Percentiles rank a stretch among this genome's conserved stretches.
Evolutionary conservation across 2,797 vertebrate genomes (phyloP).

Genomic region (Rhabdophis nuchalis): DNA sequence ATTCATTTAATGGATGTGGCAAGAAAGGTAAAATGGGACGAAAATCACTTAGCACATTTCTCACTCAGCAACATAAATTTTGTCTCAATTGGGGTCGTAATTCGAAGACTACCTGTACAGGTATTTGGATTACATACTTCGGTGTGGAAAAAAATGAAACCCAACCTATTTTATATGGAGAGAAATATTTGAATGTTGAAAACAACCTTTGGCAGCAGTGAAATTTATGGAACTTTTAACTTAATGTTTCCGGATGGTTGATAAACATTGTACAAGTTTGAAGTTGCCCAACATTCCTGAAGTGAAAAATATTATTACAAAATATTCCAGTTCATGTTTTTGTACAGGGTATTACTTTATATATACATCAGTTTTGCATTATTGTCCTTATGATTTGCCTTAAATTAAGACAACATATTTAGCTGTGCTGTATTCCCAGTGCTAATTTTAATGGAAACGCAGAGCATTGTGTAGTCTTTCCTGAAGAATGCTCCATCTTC

Average conservation of each 20-base stretch:
- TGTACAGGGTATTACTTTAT: background rate
- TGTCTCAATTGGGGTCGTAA: background rate
- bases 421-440: background rate
- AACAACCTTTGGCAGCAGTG: background rate
- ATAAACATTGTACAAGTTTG: background rate
- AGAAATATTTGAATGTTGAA: background rate
- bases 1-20: background rate
- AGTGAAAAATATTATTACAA: background rate
- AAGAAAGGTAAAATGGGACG: background rate
- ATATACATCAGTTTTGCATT: background rate
- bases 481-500: background rate
- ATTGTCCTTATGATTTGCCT: background rate
- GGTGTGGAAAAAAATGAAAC: background rate
- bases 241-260: background rate
- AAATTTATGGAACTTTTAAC: background rate
- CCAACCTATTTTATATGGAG: background rate
- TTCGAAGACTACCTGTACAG: background rate
- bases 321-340: background rate
- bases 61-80: background rate
- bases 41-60: background rate
- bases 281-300: background rate
- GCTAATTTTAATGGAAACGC: background rate
- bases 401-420: background rate
- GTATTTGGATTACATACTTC: background rate
- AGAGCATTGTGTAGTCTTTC: background rate